These are phyloP conservation scores for Tineola bisselliella DNA, from an alignment of 2,888 invertebrate species.

Conservation along the genomic window DNA sequence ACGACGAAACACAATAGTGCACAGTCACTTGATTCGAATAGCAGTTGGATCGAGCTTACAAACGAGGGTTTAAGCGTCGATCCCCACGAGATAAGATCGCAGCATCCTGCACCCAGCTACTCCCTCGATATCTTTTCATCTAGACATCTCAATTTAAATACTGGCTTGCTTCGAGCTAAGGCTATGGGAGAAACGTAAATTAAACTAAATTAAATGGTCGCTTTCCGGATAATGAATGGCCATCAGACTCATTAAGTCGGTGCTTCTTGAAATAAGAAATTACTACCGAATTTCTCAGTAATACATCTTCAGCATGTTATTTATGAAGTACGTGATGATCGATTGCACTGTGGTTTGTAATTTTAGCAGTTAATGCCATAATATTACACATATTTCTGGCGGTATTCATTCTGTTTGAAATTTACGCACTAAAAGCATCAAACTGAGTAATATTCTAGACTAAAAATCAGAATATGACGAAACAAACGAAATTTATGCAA, in stretches of 20 bases:
- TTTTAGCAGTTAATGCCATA: neutral
- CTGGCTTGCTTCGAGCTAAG: slow-evolving; percentile 15
- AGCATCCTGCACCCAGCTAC: slow-evolving; percentile 29
- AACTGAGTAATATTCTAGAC: too few relatives aligned
- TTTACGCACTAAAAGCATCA: too few relatives aligned
- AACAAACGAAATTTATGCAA: too few relatives aligned
- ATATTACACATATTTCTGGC: neutral
- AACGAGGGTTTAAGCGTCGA: slow-evolving; percentile 10
- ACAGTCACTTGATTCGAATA: slow-evolving; percentile 3
- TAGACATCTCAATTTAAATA: slow-evolving; percentile 61
- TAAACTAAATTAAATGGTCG: slow-evolving; percentile 32
- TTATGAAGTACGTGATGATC: neutral
- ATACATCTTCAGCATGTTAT: neutral
- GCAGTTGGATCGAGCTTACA: neutral
- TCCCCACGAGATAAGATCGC: slow-evolving; percentile 35
- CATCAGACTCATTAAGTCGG: neutral
- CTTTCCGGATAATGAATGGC: slow-evolving; percentile 11
- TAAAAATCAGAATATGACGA: too few relatives aligned
- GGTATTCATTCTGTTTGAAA: neutral
- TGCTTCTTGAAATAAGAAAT: neutral
- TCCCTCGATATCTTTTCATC: slow-evolving; percentile 38
- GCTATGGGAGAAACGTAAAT: slow-evolving; percentile 20
- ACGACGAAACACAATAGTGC: neutral
- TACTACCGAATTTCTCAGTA: slow-evolving; percentile 3
- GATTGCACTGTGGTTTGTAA: neutral